Evolutionary conservation across 2,113 vertebrate genomes (phyloP), one percentile per base, ranked within the genome.

Genomic region (Neodontobutis hainanensis): DNA sequence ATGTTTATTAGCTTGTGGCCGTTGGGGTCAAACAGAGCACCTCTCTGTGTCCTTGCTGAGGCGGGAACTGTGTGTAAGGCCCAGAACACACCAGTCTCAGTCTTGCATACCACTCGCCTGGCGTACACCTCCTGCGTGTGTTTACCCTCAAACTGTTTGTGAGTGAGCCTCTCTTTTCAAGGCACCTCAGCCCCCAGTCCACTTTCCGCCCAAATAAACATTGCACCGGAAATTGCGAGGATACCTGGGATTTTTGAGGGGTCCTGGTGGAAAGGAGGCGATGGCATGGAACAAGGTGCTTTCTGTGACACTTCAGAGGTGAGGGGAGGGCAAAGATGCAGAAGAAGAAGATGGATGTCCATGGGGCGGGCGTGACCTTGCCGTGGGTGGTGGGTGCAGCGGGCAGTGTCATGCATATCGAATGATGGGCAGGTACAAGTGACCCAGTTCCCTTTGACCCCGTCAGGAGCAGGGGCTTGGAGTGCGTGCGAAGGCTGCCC

Each of bases 191-290:
- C 50, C 64, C 68, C 82, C 71, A 58, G 61, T 58, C 82, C 76
- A 66, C 78, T 78, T 76, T 78, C 85, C 64, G 62, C 19, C 87
- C 89, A 91, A 90, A 92, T 88, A 92, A 92, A 93, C 90, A 92
- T 86, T 85, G 88, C 88, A 83, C 88, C 90, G 91, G 90, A 93
- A 93, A 93, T 93, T 93, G 85, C 89, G 80, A 77, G 87, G 89
- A 93, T 92, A 89, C 85, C 90, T 92, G 90, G 90, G 90, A 93
- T 93, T 88, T 93, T 91, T 92, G 84, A 75, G 89, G 87, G 89
- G 74, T 90, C 82, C 85, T 61, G 68, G 66, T 82, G 89, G 90
- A 89, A 90, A 90, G 85, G 74, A 79, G 80, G 74, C 60, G 63
- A 46, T 10, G 32, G 48, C 34, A 19, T 49, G 89, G 90, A 92